These are phyloP conservation scores for Proctacanthus coquilletti DNA, from an alignment of 1,140 invertebrate genomes.

Conservation along the genomic window DNA sequence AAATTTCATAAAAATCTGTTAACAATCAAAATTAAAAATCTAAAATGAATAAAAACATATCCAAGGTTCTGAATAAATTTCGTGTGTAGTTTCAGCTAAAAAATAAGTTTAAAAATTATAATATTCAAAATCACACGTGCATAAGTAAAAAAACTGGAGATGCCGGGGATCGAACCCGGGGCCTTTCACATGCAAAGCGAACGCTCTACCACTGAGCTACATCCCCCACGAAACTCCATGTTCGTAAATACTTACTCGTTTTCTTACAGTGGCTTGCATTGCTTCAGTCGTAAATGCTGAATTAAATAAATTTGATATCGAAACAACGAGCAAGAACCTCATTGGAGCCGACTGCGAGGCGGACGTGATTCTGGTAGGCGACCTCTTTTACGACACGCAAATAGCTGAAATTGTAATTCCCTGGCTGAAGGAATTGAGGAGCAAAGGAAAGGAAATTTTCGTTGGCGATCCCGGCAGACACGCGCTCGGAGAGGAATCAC, in stretches of 20 bases:
- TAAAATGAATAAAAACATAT: not conserved
- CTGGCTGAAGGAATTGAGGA: conserved; percentile 28
- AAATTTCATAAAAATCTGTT: no score
- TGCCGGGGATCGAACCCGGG: conserved; percentile 66
- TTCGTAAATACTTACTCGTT: not conserved
- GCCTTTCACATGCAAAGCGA: conserved; percentile 79
- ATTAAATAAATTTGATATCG: conserved; percentile 30
- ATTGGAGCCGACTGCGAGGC: conserved; percentile 18
- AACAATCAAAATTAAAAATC: no score
- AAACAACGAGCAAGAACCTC: conserved; percentile 28
- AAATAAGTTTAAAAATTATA: no score
- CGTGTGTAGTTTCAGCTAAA: no score
- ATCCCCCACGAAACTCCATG: conserved; percentile 20
- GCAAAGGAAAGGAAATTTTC: conserved; percentile 23
- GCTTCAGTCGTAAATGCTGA: conserved; percentile 33
- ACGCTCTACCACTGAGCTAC: conserved; percentile 58
- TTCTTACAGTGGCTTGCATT: conserved; percentile 22
- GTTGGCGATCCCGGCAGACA: conserved; percentile 30
- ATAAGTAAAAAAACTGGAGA: conserved; percentile 32
- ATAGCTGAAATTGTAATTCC: conserved; percentile 30
- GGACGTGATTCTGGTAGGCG: conserved; percentile 36
- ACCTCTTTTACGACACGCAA: conserved; percentile 40
- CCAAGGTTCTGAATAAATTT: not conserved
- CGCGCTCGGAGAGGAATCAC: conserved; percentile 13
- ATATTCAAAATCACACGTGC: no score